Percentiles rank a stretch among this genome's conserved stretches.
Evolutionary conservation across 2,888 invertebrate genomes (phyloP).

Genomic region (Lomographa bimaculata): DNA sequence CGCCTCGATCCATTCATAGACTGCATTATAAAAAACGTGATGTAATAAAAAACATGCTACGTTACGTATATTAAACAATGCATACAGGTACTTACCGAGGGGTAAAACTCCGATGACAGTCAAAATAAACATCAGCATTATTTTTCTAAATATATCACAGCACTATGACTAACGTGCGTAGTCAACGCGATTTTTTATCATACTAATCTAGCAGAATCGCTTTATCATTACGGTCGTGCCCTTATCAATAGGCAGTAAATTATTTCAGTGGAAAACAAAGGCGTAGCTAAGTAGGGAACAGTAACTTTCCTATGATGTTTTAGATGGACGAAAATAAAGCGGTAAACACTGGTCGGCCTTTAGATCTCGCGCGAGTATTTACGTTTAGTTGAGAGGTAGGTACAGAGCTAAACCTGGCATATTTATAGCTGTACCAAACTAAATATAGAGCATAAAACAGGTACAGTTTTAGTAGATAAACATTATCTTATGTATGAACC

Average conservation of each 20-base stretch:
- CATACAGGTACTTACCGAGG: conserved; percentile 61
- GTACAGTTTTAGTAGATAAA: neutral
- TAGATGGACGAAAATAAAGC: conserved; percentile 50
- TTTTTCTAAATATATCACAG: conserved; percentile 39
- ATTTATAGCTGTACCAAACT: no score
- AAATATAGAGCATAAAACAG: neutral
- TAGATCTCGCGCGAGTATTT: conserved; percentile 20
- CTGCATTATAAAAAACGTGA: conserved; percentile 52
- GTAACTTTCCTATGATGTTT: conserved; percentile 11
- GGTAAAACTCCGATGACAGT: conserved; percentile 51
- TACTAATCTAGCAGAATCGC: conserved; percentile 56
- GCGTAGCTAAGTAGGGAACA: conserved; percentile 11
- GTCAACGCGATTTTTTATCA: conserved; percentile 52
- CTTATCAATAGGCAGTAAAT: conserved; percentile 69
- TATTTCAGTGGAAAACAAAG: conserved; percentile 57
- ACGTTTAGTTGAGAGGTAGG: no score
- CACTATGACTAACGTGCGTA: conserved; percentile 38
- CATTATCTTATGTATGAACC: neutral
- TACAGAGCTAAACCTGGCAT: no score
- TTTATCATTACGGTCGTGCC: conserved; percentile 53
- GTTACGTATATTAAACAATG: conserved; percentile 19
- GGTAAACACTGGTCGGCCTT: conserved; percentile 29
- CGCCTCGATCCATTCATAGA: conserved; percentile 44
- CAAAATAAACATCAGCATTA: conserved; percentile 57
- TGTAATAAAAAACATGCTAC: conserved; percentile 45